Conservation (phyloP, 2,888 invertebrate genomes). For the Theretra japonica region DNA sequence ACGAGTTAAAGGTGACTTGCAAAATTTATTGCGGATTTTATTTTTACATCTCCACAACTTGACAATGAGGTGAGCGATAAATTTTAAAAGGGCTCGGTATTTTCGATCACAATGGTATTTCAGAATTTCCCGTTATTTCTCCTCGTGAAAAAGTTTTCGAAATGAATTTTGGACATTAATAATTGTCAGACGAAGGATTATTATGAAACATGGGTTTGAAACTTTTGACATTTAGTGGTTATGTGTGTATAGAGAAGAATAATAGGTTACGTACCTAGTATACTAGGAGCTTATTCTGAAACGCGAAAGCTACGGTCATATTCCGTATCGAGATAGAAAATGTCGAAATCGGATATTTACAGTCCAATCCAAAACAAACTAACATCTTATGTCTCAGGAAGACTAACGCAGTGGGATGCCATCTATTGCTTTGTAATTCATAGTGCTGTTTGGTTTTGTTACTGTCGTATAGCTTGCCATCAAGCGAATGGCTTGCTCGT, state of each 20-base stretch:
- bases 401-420: no score
- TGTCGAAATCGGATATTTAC: no score
- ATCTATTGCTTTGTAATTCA: no score
- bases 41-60: slow-evolving; percentile 69
- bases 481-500: no score
- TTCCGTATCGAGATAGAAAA: no score
- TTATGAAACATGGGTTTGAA: neutral
- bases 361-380: no score
- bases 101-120: slow-evolving; percentile 20
- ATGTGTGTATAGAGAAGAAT: neutral
- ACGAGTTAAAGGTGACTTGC: slow-evolving; percentile 75
- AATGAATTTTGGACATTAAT: slow-evolving; percentile 19
- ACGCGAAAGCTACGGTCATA: no score
- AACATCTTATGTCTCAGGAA: no score
- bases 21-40: slow-evolving; percentile 71
- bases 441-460: no score
- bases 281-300: no score
- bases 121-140: slow-evolving; percentile 8
- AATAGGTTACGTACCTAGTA: no score
- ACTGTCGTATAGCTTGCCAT: no score
- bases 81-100: slow-evolving; percentile 58
- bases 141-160: neutral
- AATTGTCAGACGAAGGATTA: slow-evolving; percentile 5
- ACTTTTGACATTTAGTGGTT: neutral
- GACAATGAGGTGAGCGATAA: slow-evolving; percentile 71